A percentile compares a stretch with the other conserved stretches of the same genome.
Evolutionary conservation across 1,140 invertebrate species (phyloP).

Genomic region (Drosophila erecta): DNA sequence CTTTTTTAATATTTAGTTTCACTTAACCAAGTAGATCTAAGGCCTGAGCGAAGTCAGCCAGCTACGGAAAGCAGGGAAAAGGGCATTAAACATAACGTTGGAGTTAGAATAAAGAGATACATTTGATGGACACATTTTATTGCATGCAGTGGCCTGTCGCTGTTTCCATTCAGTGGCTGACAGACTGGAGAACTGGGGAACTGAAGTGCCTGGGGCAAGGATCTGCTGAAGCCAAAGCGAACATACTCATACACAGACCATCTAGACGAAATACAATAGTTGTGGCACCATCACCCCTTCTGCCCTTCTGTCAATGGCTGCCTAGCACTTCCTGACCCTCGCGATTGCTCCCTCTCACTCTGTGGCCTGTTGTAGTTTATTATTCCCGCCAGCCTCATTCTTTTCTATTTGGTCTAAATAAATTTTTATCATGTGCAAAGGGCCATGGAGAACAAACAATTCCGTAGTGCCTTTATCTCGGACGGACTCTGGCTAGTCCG

Average conservation of each 20-base stretch:
- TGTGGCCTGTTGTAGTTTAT: conserved; percentile 71
- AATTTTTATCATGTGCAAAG: conserved; percentile 81
- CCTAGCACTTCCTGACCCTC: conserved; percentile 51
- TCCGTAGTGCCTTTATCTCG: conserved; percentile 8
- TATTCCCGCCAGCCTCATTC: conserved; percentile 78
- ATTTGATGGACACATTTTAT: conserved; percentile 82
- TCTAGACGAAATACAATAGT: conserved; percentile 45
- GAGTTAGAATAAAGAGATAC: conserved; percentile 34
- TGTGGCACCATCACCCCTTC: conserved; percentile 21
- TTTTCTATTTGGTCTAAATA: conserved; percentile 82
- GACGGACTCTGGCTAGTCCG: conserved; percentile 19
- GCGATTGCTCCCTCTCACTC: conserved; percentile 39
- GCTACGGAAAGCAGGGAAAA: background rate
- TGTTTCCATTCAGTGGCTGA: conserved; percentile 31
- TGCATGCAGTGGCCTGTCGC: conserved; percentile 58
- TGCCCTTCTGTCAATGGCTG: conserved; percentile 12
- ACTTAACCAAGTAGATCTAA: background rate
- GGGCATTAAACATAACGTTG: conserved; percentile 25
- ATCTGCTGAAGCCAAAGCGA: conserved; percentile 35
- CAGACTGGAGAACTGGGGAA: conserved; percentile 8
- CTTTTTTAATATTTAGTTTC: background rate
- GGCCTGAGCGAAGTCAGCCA: background rate
- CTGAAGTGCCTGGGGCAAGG: conserved; percentile 29
- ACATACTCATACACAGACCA: conserved; percentile 16
- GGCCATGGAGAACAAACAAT: conserved; percentile 33